Percentiles rank a stretch among this genome's conserved stretches.
Conservation (phyloP, 2,888 invertebrate species). For the Papilio protenor region DNA sequence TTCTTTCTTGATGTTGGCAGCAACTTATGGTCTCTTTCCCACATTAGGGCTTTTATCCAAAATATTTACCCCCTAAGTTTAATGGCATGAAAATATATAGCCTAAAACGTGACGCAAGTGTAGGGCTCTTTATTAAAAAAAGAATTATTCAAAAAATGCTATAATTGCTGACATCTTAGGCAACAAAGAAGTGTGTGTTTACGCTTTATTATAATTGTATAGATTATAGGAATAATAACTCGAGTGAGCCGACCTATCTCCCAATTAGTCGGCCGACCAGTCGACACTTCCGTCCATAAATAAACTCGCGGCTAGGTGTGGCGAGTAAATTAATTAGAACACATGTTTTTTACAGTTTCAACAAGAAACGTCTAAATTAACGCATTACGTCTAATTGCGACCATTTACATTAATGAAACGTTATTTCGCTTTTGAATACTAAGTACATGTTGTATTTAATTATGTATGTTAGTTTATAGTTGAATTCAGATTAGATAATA, state of each 20-base stretch:
- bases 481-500: background rate
- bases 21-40: too few relatives aligned
- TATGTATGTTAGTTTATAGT: background rate
- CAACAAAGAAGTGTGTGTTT: too few relatives aligned
- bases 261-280: conserved; percentile 47
- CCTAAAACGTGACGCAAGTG: too few relatives aligned
- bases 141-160: too few relatives aligned
- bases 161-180: too few relatives aligned
- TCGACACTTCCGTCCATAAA: conserved; percentile 53
- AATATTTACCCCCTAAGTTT: too few relatives aligned
- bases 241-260: conserved; percentile 45
- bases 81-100: too few relatives aligned
- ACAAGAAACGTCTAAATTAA: conserved; percentile 58
- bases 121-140: too few relatives aligned
- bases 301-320: conserved; percentile 51
- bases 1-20: too few relatives aligned
- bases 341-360: conserved; percentile 52
- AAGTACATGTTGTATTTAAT: background rate
- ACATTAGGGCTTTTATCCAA: too few relatives aligned
- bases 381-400: conserved; percentile 62
- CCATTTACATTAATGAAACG: conserved; percentile 56
- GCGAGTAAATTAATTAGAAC: conserved; percentile 54
- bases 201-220: too few relatives aligned
- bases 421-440: conserved; percentile 23
- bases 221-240: conserved; percentile 51